These are phyloP conservation scores for Geodia barretti DNA, from an alignment of 37 sponge, comb jelly and placozoan species.

Conservation along the genomic window DNA sequence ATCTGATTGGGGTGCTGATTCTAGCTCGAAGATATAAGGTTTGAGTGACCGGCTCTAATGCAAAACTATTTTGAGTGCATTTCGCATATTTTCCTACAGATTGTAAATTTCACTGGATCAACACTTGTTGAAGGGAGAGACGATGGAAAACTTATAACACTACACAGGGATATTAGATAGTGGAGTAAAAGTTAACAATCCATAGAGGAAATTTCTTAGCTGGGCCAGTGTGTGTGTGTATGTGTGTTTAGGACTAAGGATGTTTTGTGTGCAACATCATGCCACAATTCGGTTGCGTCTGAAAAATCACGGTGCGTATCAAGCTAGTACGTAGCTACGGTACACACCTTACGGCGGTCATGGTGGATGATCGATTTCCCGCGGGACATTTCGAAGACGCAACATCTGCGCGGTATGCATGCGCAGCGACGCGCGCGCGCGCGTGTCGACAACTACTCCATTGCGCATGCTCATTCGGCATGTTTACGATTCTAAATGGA, in stretches of 20 bases:
- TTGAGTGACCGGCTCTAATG: background rate
- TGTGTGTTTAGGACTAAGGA: background rate
- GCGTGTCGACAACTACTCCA: too few relatives aligned
- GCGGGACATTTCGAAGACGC: too few relatives aligned
- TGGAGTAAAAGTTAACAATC: background rate
- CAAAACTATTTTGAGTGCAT: background rate
- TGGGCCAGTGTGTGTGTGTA: background rate
- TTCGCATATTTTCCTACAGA: background rate
- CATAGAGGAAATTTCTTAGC: background rate
- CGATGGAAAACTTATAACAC: background rate
- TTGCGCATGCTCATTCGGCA: too few relatives aligned
- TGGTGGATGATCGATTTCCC: too few relatives aligned
- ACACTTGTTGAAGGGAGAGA: background rate
- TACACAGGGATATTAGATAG: background rate
- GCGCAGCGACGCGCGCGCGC: too few relatives aligned
- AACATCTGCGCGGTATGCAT: too few relatives aligned
- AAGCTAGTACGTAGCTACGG: too few relatives aligned
- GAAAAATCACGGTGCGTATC: too few relatives aligned
- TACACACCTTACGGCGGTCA: too few relatives aligned
- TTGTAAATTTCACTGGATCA: background rate
- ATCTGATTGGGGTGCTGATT: background rate
- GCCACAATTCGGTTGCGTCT: too few relatives aligned
- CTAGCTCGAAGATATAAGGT: background rate
- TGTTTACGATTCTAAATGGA: too few relatives aligned
- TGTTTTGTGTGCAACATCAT: background rate